A percentile compares a stretch with the other conserved stretches of the same genome.
phyloP scores from a whole-genome alignment of 2,797 vertebrate species.

The Poecilia picta region DNA sequence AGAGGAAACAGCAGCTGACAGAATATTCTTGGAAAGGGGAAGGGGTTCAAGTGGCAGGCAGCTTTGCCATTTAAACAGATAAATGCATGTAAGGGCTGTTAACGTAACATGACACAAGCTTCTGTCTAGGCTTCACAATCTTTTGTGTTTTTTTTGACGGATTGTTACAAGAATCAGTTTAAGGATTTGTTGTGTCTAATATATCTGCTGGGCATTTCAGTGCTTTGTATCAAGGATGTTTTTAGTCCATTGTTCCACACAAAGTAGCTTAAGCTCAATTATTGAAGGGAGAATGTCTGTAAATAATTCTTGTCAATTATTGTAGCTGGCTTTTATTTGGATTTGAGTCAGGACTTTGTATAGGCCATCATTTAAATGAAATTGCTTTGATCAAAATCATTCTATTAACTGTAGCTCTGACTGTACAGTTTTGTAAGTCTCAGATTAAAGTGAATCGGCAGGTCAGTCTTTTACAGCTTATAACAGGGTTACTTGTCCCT shows the following conservation, averaged over 20 bases:
- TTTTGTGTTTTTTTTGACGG: neutral
- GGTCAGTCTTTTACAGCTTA: neutral
- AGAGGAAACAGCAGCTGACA: neutral
- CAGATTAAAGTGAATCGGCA: neutral
- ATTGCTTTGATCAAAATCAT: neutral
- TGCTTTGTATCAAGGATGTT: neutral
- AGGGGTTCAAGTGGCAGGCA: neutral
- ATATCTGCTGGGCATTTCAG: neutral
- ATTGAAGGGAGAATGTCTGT: neutral
- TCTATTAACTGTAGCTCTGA: neutral
- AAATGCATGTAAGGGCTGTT: neutral
- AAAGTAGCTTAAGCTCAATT: neutral
- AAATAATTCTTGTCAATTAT: neutral
- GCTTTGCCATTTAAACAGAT: constrained; percentile 15
- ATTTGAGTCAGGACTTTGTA: neutral
- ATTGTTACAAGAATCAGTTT: neutral
- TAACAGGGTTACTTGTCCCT: neutral
- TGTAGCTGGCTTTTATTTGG: neutral
- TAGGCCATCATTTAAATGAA: neutral
- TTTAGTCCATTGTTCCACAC: neutral
- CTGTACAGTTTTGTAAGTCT: neutral
- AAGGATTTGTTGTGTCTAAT: neutral
- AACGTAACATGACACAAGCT: neutral
- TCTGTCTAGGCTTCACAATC: neutral
- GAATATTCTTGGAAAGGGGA: neutral